Evolutionary conservation across 2,113 vertebrate species (phyloP), one percentile per base, ranked within the genome.

Genomic region (Dasyurus viverrinus): DNA sequence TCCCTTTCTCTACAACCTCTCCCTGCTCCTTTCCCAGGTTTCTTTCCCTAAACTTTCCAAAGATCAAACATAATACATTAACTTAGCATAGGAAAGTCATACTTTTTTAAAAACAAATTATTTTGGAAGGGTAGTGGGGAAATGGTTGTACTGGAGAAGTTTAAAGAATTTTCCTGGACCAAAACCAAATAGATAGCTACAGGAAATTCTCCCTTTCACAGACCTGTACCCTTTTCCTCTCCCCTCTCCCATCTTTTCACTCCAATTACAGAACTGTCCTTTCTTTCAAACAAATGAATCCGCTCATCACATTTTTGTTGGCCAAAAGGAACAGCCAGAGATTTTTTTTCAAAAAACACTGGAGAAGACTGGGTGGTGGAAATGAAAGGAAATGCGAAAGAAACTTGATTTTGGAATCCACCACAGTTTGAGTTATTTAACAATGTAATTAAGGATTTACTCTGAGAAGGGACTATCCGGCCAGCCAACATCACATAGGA

Each of bases 151-250:
- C 47, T 11, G 90, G 53, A n/a, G 93, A 89, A 53, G 53, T 91
- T 19, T 93, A 26, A 53, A 93, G 12, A 84, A 93, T 91, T 92
- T 84, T 91, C 10, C 1, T 36, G 53, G 93, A 2, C 2, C 30
- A 16, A 57, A 26, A 42, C 0, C 26, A 55, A 57, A 84, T 53
- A 10, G 46, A 57, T 30, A 22, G 53, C 30, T 26, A 92, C 47
- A 53, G 92, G 8, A 95, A 96, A 94, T 19, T 46, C 12, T 91
- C 19, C 54, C 52, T 93, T 89, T 30, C 25, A 48, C 60, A 54
- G 84, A 93, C 10, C n/a, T 89, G 2, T 50, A 36, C 57, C 27
- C 36, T 5, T n/a, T 16, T n/a, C 60, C 14, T 36, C 27, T 14
- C 9, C 36, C 60, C 60, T n/a, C 60, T 30, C 36, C 36, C 26